Evolutionary conservation across 2,113 vertebrate species (phyloP).

Genomic region (Anser cygnoides): DNA sequence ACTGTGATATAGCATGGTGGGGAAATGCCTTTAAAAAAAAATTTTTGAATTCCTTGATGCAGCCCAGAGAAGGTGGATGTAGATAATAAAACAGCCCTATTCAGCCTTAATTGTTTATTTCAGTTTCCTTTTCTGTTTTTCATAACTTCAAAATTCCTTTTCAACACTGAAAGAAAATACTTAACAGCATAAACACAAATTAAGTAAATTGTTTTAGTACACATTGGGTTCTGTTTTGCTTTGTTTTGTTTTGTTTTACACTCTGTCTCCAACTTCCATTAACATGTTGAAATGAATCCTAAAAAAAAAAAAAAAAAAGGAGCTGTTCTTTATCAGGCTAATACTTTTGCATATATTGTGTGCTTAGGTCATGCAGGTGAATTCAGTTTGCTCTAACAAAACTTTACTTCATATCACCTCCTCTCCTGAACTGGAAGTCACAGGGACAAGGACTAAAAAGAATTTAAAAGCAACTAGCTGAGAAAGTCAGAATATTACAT

Average conservation of each 20-base stretch:
- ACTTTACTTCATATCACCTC: background rate
- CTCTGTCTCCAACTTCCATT: background rate
- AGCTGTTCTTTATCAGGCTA: background rate
- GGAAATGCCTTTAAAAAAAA: background rate
- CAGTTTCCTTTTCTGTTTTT: conserved; percentile 1
- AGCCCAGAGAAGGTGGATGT: background rate
- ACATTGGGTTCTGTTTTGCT: background rate
- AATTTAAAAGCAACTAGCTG: background rate
- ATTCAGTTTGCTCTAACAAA: background rate
- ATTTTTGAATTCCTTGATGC: background rate
- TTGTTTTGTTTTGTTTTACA: background rate
- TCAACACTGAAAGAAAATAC: background rate
- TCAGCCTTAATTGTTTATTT: background rate
- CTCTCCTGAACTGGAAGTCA: background rate
- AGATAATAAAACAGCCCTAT: background rate
- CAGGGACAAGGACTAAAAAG: background rate
- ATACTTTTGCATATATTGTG: background rate
- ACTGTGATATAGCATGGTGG: background rate
- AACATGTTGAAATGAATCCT: background rate
- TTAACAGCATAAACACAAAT: background rate
- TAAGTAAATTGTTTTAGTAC: background rate
- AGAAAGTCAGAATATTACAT: background rate
- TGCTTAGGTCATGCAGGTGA: background rate
- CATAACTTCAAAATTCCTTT: background rate
- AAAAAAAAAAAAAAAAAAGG: background rate